Evolutionary conservation across 2,888 invertebrate species (phyloP), one percentile per base, ranked within the genome.

Genomic region (Eristalis intricaria): DNA sequence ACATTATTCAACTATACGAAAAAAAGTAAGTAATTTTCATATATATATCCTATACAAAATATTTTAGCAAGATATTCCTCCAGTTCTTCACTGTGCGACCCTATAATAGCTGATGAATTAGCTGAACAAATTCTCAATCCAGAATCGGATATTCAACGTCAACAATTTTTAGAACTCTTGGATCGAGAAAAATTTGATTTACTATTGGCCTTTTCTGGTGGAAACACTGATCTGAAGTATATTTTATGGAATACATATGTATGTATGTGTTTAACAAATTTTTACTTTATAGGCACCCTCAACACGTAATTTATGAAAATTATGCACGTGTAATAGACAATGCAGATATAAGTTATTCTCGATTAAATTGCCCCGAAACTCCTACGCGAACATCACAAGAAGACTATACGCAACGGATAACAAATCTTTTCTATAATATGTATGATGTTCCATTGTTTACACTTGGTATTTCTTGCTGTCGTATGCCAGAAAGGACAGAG

Each of bases 401-500:
- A 5, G 91, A 92, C 32, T 81, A 90, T 4, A 90, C 94, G 71
- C 94, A 94, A 0, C 93, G 94, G 43, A 90, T 95, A 88, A 94
- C 95, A 5, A 95, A 95, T 91, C 92, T 94, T 73, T 91, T 97
- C 19, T 95, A 94, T 88, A 94, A 95, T 35, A 94, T 95, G 90
- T 96, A 94, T 89, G 94, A 95, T 71, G 94, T 95, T 1, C 96
- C 97, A 0, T 93, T 96, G 91, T 94, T 96, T 68, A 95, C 96
- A 0, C 94, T 96, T 4, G 96, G 97, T 22, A 92, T 98, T 32
- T 96, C 96, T 75, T 98, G 98, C 90, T 98, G 98, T 91, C 96
- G 96, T 89, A 97, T 97, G 94, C 98, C 98, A 0, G 90, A 92
- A 0, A 94, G 95, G n/a, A 92, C 91, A 0, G 94, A 95, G 65